phyloP scores from a whole-genome alignment of 2,113 vertebrate species.

The Gymnarchus niloticus region DNA sequence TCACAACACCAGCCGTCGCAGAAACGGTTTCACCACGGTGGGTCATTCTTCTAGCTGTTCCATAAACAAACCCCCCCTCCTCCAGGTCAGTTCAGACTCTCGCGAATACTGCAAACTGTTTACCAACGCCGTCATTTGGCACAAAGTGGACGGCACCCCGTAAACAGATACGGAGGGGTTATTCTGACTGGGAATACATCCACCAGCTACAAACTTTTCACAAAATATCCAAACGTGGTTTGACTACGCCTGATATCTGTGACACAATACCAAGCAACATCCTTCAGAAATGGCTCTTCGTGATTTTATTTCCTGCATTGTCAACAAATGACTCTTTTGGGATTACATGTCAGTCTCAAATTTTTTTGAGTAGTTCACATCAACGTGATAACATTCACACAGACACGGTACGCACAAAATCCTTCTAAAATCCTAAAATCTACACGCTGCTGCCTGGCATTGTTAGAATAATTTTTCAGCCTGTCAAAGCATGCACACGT shows the following conservation, averaged over 20 bases:
- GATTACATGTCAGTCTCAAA: neutral
- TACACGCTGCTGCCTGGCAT: neutral
- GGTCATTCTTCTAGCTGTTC: neutral
- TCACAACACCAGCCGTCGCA: too few species aligned
- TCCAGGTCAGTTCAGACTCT: neutral
- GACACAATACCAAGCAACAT: neutral
- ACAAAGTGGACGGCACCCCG: neutral
- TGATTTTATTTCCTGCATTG: neutral
- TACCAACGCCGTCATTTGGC: neutral
- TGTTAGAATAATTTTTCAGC: neutral
- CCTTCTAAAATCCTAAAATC: neutral
- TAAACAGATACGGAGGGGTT: neutral
- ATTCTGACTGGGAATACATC: too few species aligned
- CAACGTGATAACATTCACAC: neutral
- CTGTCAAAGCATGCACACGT: neutral
- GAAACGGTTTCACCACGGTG: neutral
- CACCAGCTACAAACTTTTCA: too few species aligned
- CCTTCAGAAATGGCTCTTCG: neutral
- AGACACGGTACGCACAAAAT: neutral
- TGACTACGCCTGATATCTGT: neutral
- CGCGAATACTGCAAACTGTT: neutral
- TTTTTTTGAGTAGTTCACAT: neutral
- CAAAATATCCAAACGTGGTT: too few species aligned
- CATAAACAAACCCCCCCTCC: neutral
- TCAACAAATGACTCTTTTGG: neutral